Evolutionary conservation across 2,888 invertebrate genomes (phyloP), one percentile per base, ranked within the genome.

Genomic region (Neocrepidodera transversa): DNA sequence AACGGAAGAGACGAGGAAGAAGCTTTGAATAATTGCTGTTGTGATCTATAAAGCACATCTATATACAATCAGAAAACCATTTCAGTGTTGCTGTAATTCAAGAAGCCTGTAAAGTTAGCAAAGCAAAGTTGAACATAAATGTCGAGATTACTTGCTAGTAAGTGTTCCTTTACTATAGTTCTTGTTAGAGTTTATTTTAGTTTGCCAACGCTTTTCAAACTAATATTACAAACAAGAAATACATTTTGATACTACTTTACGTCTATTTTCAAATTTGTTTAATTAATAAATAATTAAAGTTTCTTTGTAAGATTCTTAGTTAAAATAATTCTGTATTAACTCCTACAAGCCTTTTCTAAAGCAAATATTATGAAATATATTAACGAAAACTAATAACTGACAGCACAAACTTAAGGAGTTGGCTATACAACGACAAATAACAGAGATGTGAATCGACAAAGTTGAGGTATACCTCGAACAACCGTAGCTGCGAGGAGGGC

Each of bases 61-160:
- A 49, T 49, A 50, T 50, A 50, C 50, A 50, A 50, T 50, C 38
- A 38, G 50, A 50, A 50, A 50, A 50, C 50, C 50, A 50, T 50
- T 50, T 50, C 50, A 23, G 16, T 23, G 38, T 38, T 36, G 36
- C 50, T 38, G 36, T 38, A 50, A 38, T 38, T 50, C 50, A 50
- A 50, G 50, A 50, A 23, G 50, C 36, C 38, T 38, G 38, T 50
- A 26, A 50, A 50, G 50, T 50, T 50, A 17, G 50, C 50, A 38
- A 38, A 50, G 38, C 38, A 50, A 50, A 50, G 50, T 50, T 50
- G 8, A 36, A 50, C 50, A 49, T 35, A 49, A 49, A 49, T 49
- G 48, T 49, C 48, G 35, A 49, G 48, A 30, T 49, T 49, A 32
- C 48, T 49, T 49, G 30, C 32, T 20, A 49, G 48, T 10, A 49